Percentiles rank a stretch among this genome's conserved stretches.
phyloP scores from a whole-genome alignment of 1,140 invertebrate species.

The Campoletis sonorensis region DNA sequence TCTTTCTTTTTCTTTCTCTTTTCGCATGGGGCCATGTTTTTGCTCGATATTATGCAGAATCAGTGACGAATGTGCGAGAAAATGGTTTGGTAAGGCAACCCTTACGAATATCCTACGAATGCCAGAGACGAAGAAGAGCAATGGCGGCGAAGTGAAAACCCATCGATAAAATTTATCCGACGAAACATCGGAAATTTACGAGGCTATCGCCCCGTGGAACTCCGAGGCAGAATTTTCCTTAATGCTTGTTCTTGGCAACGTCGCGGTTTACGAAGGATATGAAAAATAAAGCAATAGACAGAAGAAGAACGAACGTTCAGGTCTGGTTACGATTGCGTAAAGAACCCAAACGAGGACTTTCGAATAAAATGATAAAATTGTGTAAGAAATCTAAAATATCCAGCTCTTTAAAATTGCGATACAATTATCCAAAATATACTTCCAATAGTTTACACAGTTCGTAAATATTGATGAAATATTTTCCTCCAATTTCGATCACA shows the following conservation, averaged over 20 bases:
- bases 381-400: neutral
- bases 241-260: constrained; percentile 28
- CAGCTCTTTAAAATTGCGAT: no score
- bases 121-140: neutral
- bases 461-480: no score
- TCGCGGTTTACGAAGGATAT: constrained; percentile 13
- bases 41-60: neutral
- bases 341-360: neutral
- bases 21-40: neutral
- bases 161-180: constrained; percentile 42
- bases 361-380: neutral
- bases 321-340: neutral
- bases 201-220: constrained; percentile 8
- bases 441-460: no score
- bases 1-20: neutral
- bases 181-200: constrained; percentile 33
- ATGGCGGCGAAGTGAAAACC: neutral
- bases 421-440: no score
- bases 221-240: neutral
- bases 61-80: neutral
- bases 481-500: no score
- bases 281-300: neutral
- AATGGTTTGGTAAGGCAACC: neutral
- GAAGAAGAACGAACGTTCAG: neutral
- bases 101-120: neutral